Conservation (phyloP, 2,797 vertebrate genomes). For the Stomatorhinus walkeri region DNA sequence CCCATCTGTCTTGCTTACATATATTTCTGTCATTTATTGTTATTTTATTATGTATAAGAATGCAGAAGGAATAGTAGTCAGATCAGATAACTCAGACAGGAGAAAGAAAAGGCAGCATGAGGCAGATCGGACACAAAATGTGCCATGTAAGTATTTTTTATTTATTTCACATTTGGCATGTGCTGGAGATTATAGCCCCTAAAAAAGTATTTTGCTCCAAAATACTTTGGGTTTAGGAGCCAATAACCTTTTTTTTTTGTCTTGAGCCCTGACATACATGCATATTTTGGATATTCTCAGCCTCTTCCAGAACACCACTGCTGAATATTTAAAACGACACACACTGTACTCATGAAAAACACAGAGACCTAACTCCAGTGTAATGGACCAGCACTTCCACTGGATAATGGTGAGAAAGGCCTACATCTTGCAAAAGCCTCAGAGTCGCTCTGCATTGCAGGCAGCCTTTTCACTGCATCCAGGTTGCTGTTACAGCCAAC, state of each 20-base stretch:
- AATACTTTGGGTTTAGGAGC: too few species aligned
- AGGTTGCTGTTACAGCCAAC: background rate
- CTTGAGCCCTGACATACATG: background rate
- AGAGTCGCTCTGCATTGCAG: background rate
- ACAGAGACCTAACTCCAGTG: background rate
- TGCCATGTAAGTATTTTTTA: too few species aligned
- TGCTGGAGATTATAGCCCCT: too few species aligned
- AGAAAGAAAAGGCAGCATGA: too few species aligned
- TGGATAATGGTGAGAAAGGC: background rate
- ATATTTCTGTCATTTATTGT: background rate
- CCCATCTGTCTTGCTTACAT: too few species aligned
- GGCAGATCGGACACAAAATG: too few species aligned
- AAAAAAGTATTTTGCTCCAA: too few species aligned
- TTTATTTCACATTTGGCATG: too few species aligned
- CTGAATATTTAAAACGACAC: background rate
- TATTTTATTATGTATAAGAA: too few species aligned
- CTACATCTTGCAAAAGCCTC: background rate
- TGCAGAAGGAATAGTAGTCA: too few species aligned
- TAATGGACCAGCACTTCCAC: background rate
- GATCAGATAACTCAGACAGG: too few species aligned
- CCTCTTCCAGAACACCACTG: background rate
- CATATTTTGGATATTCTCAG: background rate
- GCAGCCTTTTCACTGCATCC: background rate
- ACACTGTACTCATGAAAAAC: background rate
- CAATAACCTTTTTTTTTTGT: too few species aligned